Base-by-base conservation (phyloP, 2,888 invertebrate genomes). In the Lutraria lutraria region DNA sequence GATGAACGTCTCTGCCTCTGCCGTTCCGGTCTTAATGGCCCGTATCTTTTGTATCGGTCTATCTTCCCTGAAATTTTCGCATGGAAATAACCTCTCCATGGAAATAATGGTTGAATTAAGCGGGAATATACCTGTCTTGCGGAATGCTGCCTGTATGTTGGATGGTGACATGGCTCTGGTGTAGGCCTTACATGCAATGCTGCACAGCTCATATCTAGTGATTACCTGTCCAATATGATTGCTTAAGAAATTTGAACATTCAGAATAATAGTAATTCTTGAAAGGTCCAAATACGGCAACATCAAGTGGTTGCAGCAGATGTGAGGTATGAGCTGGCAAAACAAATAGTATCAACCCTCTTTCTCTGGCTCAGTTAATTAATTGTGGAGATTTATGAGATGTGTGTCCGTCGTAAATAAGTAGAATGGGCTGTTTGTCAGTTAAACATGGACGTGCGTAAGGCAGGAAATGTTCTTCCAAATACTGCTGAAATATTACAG, bases 371-470 rank as follows among this genome's bases (percentile, higher is more conserved):
- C 85, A 87, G 25, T 90, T 83, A 10, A 87, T 82, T 15, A 84
- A 29, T 60, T 60, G 12, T 0, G 53, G 19, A 25, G 87, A 81
- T 21, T 68, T 34, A 31, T 89, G 87, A 15, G 87, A 72, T 21
- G 87, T 31, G 54, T 89, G 89, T 10, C 87, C 89, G 83, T 89
- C 89, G 72, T 81, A 87, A 31, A 89, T 31, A 4, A 88, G 60
- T 12, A 86, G 56, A 29, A 86, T 21, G 13, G 76, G 81, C 63
- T 83, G 81, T 56, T n/a, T n/a, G n/a, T n/a, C n/a, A n/a, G 16
- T n/a, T 3, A 0, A 3, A 54, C n/a, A 54, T 0, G 21, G 3
- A 10, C 68, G 12, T n/a, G 29, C 68, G 12, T n/a, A n/a, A 25
- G 68, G 68, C n/a, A 68, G n/a, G n/a, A 90, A 90, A 53, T 90